These are phyloP conservation scores for Gryllus longicercus DNA, from an alignment of 2,888 invertebrate genomes.

Conservation along the genomic window DNA sequence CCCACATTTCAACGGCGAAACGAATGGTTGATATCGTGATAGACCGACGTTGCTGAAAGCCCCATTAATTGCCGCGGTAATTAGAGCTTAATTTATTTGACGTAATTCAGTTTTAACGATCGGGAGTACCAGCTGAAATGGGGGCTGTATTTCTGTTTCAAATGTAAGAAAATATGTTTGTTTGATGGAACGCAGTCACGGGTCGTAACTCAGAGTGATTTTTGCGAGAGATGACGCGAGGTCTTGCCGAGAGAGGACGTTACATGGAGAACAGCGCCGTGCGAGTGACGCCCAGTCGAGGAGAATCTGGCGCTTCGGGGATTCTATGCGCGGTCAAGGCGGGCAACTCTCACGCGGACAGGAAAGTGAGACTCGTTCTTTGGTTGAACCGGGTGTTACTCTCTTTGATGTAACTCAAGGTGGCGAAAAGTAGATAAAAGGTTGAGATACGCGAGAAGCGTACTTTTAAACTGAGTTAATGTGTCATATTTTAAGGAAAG, in stretches of 20 bases:
- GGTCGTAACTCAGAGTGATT: background rate
- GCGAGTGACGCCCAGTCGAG: no score
- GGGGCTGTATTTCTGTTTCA: conserved; percentile 5
- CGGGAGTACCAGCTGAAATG: background rate
- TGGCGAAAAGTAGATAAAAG: no score
- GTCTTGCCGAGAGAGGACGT: background rate
- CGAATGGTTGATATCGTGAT: conserved; percentile 2
- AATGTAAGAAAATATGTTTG: conserved; percentile 6
- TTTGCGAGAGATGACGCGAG: background rate
- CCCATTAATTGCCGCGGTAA: conserved; percentile 7
- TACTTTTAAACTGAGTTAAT: no score
- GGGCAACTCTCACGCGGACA: no score
- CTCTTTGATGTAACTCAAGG: no score
- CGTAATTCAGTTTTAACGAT: conserved; percentile 17
- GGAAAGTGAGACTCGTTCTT: no score
- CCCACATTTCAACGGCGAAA: conserved; percentile 9
- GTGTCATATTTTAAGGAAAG: no score
- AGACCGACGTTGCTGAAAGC: conserved; percentile 8
- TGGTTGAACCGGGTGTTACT: no score
- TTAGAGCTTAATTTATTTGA: conserved; percentile 17
- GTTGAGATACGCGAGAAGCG: no score
- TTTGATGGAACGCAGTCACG: background rate
- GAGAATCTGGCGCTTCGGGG: no score
- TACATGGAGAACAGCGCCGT: no score
- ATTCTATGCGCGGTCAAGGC: no score